Conservation (phyloP, 1,140 invertebrate genomes). For the Lepidurus arcticus region DNA sequence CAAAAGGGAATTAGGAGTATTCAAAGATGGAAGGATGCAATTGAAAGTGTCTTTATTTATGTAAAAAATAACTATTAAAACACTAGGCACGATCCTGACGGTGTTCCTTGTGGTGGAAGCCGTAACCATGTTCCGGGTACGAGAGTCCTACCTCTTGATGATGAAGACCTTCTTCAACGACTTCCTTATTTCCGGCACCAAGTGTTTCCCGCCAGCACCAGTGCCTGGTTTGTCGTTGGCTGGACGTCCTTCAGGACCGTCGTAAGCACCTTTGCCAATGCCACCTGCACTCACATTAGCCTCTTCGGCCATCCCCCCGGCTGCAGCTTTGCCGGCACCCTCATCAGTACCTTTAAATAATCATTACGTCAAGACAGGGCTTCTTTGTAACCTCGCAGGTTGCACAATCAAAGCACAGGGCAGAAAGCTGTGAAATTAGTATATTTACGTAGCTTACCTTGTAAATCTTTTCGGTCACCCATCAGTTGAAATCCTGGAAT, state of each 20-base stretch:
- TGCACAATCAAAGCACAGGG: background rate
- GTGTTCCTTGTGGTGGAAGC: background rate
- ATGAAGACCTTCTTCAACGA: background rate
- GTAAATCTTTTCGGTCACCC: slow-evolving; percentile 6
- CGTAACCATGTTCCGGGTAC: background rate
- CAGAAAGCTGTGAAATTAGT: background rate
- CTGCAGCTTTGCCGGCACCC: background rate
- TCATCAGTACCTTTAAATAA: background rate
- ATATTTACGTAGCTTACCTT: background rate
- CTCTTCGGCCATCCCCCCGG: background rate
- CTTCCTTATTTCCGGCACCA: background rate
- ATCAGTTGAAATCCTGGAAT: slow-evolving; percentile 1
- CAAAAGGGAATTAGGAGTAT: no score
- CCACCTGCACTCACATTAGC: slow-evolving; percentile 6
- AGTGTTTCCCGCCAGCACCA: background rate
- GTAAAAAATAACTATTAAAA: background rate
- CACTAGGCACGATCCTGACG: background rate
- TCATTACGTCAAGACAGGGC: background rate
- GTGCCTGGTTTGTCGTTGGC: background rate
- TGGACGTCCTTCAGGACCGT: background rate
- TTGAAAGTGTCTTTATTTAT: background rate
- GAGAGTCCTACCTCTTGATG: background rate
- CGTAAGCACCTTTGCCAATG: slow-evolving; percentile 2
- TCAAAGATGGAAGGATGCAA: no score
- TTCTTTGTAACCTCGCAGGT: background rate